A percentile compares a stretch with the other conserved stretches of the same genome.
Evolutionary conservation across 2,113 vertebrate genomes (phyloP).

Genomic region (Baryphthengus martii): DNA sequence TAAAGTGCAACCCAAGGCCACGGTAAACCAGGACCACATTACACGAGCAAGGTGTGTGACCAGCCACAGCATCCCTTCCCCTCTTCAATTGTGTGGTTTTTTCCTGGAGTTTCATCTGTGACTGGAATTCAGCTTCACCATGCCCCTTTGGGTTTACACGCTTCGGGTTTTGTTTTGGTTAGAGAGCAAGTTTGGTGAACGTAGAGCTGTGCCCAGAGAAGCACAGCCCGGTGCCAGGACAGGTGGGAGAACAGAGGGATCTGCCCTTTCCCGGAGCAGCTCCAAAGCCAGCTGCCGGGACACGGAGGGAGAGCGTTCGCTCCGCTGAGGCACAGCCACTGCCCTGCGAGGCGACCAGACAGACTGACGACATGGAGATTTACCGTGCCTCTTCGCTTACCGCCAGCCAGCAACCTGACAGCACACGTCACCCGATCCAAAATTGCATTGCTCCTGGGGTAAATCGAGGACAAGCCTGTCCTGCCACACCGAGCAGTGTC

Average conservation of each 20-base stretch:
- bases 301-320: fast-evolving
- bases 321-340: fast-evolving
- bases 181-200: not conserved
- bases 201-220: not conserved
- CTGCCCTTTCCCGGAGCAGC: not conserved
- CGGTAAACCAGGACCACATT: not conserved
- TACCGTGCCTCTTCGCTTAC: not conserved
- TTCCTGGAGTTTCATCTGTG: not conserved
- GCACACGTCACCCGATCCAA: not conserved
- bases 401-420: not conserved
- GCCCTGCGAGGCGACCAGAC: not conserved
- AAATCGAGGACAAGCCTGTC: not conserved
- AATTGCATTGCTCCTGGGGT: not conserved
- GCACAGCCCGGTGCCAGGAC: not conserved
- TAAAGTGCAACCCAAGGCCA: not conserved
- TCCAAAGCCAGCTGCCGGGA: not conserved
- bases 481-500: not conserved
- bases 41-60: not conserved
- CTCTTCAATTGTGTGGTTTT: fast-evolving
- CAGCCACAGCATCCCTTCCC: not conserved
- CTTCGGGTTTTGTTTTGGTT: not conserved
- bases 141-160: not conserved
- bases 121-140: not conserved
- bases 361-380: not conserved
- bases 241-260: not conserved